Evolutionary conservation across 2,888 invertebrate genomes (phyloP).

Genomic region (Xiphydria camelus): DNA sequence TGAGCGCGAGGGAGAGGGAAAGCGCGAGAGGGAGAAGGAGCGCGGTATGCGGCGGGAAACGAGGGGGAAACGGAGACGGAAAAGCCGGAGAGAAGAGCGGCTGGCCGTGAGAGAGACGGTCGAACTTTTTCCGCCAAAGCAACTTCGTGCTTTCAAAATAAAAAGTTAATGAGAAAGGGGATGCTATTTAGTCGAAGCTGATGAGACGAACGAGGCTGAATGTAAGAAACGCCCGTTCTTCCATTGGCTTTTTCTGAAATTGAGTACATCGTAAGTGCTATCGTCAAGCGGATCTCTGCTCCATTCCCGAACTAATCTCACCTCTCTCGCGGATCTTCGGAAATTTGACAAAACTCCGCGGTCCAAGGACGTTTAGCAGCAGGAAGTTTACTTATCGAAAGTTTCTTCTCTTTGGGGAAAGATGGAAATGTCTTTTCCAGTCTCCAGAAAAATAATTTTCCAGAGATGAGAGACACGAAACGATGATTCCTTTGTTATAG

Average conservation of each 20-base stretch:
- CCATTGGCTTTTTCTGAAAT: slow-evolving; percentile 38
- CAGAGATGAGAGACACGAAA: no score
- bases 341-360: no score
- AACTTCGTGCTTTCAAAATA: slow-evolving; percentile 51
- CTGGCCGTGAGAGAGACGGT: no score
- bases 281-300: neutral
- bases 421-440: no score
- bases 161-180: slow-evolving; percentile 57
- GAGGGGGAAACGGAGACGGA: no score
- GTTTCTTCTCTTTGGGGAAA: no score
- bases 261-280: slow-evolving; percentile 29
- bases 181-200: slow-evolving; percentile 39
- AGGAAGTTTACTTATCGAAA: no score
- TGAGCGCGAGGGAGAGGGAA: slow-evolving; percentile 16
- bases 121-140: slow-evolving; percentile 43
- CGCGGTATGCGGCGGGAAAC: slow-evolving; percentile 9
- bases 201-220: slow-evolving; percentile 18
- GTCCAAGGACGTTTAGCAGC: no score
- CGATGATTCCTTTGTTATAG: no score
- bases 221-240: slow-evolving; percentile 27
- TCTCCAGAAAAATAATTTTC: no score
- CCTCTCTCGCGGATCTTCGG: no score
- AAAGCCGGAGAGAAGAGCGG: no score
- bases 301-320: neutral
- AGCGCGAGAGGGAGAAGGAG: slow-evolving; percentile 20